These are phyloP conservation scores for Girardinichthys multiradiatus DNA, from an alignment of 2,113 vertebrate genomes.

Conservation along the genomic window DNA sequence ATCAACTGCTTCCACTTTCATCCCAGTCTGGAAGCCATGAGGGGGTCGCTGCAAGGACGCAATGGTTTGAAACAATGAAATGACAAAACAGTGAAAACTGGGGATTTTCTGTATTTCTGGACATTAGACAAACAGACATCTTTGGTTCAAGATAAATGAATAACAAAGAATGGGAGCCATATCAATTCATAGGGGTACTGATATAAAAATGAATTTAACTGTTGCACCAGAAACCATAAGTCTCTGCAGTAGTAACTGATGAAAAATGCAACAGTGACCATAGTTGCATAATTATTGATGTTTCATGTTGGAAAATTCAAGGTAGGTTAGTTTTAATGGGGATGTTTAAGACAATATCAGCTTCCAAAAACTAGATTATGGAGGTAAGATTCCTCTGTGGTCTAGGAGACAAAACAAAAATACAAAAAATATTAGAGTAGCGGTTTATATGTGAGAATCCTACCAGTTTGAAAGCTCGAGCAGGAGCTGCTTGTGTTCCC, in stretches of 20 bases:
- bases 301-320: background rate
- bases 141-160: background rate
- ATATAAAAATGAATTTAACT: background rate
- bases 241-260: background rate
- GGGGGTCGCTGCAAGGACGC: conserved; percentile 73
- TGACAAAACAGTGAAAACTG: background rate
- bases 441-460: background rate
- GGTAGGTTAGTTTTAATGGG: background rate
- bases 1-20: conserved; percentile 84
- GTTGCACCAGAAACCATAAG: too few relatives aligned
- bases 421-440: background rate
- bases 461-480: conserved; percentile 91
- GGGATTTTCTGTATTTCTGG: too few relatives aligned
- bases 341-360: background rate
- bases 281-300: background rate
- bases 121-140: background rate
- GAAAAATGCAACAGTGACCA: background rate
- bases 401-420: background rate
- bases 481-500: conserved; percentile 87
- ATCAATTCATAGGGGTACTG: too few relatives aligned
- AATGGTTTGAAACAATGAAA: background rate
- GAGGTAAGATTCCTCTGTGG: background rate
- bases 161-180: too few relatives aligned
- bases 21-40: conserved; percentile 82
- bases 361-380: background rate